Evolutionary conservation across 2,797 vertebrate species (phyloP).

Genomic region (Adrianichthys oophorus): DNA sequence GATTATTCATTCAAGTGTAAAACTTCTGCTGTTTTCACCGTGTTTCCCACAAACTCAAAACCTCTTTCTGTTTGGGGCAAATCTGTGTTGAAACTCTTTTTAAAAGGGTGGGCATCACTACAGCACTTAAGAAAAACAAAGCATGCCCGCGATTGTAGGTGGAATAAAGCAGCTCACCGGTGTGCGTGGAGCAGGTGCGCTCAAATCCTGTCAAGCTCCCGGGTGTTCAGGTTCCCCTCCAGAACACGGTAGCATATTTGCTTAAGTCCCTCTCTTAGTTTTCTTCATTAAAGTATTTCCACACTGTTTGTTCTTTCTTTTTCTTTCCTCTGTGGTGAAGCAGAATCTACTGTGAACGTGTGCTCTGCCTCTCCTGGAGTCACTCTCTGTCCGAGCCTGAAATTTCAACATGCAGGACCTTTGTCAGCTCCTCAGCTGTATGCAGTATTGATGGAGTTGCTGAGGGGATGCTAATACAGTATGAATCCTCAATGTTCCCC

Average conservation of each 20-base stretch:
- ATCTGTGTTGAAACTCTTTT: too few species aligned
- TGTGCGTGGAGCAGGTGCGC: constrained; percentile 68
- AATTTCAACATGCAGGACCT: constrained; percentile 75
- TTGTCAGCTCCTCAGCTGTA: constrained; percentile 82
- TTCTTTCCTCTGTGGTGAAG: constrained; percentile 60
- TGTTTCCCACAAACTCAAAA: too few species aligned
- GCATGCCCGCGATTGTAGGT: constrained; percentile 8
- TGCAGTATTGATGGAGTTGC: constrained; percentile 88
- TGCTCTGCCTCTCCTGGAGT: constrained; percentile 49
- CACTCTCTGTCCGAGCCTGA: constrained; percentile 53
- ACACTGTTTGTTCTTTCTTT: constrained; percentile 43
- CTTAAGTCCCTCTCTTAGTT: constrained; percentile 49
- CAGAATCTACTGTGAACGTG: constrained; percentile 37
- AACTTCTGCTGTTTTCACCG: too few species aligned
- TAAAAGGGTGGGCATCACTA: too few species aligned
- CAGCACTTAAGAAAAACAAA: constrained; percentile 16
- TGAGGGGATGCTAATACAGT: constrained; percentile 87
- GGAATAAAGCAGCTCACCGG: constrained; percentile 63
- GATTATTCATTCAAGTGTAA: too few species aligned
- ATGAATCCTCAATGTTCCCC: constrained; percentile 74
- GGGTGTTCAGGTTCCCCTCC: constrained; percentile 48
- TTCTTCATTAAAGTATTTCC: constrained; percentile 56
- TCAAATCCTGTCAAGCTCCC: constrained; percentile 65
- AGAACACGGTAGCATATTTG: constrained; percentile 65
- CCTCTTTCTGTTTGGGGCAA: too few species aligned